phyloP scores from a whole-genome alignment of 1,140 invertebrate genomes.

The Hyles vespertilio region DNA sequence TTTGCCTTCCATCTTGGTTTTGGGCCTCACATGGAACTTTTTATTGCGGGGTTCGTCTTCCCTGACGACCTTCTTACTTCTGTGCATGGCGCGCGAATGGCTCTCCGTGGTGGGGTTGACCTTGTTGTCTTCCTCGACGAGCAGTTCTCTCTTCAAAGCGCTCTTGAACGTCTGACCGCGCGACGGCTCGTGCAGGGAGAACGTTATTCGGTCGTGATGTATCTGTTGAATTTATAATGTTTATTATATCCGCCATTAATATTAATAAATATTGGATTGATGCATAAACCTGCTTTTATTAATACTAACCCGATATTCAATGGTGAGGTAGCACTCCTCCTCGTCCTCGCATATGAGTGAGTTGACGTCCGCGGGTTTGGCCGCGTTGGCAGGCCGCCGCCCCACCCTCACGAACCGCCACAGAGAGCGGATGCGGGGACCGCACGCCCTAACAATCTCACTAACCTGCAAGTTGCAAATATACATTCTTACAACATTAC shows the following conservation, averaged over 20 bases:
- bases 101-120: slow-evolving; percentile 16
- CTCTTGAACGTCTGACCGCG: slow-evolving; percentile 66
- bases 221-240: slow-evolving; percentile 36
- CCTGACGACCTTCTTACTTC: slow-evolving; percentile 29
- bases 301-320: slow-evolving; percentile 55
- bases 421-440: slow-evolving; percentile 54
- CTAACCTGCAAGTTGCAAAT: slow-evolving; percentile 34
- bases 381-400: slow-evolving; percentile 36
- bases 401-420: slow-evolving; percentile 59
- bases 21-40: slow-evolving; percentile 33
- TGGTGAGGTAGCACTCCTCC: slow-evolving; percentile 56
- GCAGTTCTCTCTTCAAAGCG: slow-evolving; percentile 51
- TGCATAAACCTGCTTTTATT: background rate
- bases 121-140: slow-evolving; percentile 34
- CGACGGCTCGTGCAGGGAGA: slow-evolving; percentile 59
- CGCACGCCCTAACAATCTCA: slow-evolving; percentile 55
- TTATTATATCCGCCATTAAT: slow-evolving; percentile 2
- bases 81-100: slow-evolving; percentile 15
- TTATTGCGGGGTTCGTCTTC: slow-evolving; percentile 29
- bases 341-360: slow-evolving; percentile 65
- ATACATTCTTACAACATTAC: too few relatives aligned
- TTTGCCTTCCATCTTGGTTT: slow-evolving; percentile 48
- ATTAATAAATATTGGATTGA: background rate
- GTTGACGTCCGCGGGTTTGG: slow-evolving; percentile 64
- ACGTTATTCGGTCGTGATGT: slow-evolving; percentile 64